These are phyloP conservation scores for Pteropus alecto DNA, from an alignment of 2,113 vertebrate genomes.

Conservation along the genomic window DNA sequence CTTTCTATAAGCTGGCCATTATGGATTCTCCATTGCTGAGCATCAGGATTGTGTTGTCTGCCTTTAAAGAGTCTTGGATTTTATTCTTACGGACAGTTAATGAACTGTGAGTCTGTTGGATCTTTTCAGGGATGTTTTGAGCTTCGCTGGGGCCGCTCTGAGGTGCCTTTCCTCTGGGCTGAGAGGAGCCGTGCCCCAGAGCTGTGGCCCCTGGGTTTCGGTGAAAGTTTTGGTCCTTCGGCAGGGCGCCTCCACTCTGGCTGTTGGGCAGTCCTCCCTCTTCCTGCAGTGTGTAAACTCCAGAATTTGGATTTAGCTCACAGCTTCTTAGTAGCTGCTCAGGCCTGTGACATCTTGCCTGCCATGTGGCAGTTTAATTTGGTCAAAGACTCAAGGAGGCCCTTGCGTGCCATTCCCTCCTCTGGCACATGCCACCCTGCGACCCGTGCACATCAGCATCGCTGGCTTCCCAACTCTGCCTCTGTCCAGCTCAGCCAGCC, in stretches of 20 bases:
- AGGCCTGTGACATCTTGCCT: neutral
- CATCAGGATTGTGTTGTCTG: neutral
- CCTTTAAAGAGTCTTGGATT: neutral
- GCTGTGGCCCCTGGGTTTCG: too few species aligned
- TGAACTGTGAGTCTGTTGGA: neutral
- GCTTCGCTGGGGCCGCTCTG: neutral
- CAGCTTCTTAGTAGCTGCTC: neutral
- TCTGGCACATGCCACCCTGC: fast-evolving
- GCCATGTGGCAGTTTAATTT: neutral
- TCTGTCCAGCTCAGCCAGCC: neutral
- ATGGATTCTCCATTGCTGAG: neutral
- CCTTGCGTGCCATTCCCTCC: too few species aligned
- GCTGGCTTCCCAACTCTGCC: neutral
- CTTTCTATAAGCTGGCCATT: neutral
- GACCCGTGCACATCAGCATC: fast-evolving
- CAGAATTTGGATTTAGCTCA: neutral
- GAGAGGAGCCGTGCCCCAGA: neutral
- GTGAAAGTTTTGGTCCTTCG: too few species aligned
- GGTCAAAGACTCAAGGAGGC: neutral
- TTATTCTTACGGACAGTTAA: neutral
- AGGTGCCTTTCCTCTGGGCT: too few species aligned
- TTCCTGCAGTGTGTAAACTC: fast-evolving
- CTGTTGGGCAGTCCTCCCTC: fast-evolving
- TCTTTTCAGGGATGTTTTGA: neutral
- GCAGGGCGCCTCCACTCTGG: neutral